Evolutionary conservation across 1,140 invertebrate species (phyloP), one percentile per base, ranked within the genome.

Genomic region (Batillaria attramentaria): DNA sequence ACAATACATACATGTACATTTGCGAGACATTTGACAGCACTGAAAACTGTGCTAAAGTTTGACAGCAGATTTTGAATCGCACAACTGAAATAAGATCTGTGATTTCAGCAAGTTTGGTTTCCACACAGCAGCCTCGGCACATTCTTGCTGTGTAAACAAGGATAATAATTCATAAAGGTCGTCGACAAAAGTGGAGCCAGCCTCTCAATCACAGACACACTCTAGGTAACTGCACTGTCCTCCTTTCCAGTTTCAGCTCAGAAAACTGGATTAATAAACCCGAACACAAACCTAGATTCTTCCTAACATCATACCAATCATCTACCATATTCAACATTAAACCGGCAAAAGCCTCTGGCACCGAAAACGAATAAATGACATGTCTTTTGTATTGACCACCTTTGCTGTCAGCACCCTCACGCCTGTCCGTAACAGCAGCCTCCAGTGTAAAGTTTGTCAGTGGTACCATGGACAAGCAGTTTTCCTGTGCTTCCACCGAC

Each of bases 401-500:
- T 62, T 62, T 3, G 24, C 24, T 31, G 33, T 31, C 33, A 2
- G n/a, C 35, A 6, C 33, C 5, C 8, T 60, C 31, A 28, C 13
- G 4, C 13, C 3, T 35, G 35, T 41, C 24, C 60, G 20, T 8
- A 24, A 42, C 35, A 10, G 6, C 31, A 3, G 20, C 73, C 42
- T 62, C 62, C 54, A 75, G 18, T 13, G 42, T 35, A 42, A 75
- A 75, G 57, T 75, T 75, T 20, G 41, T 28, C 54, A 75, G 37
- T 5, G 73, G 73, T 5, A 75, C 73, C 54, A 62, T 42, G 24
- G 18, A n/a, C 2, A 75, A 57, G 28, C 73, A 65, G 37, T 60
- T 75, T 0, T 65, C 35, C 8, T n/a, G 16, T n/a, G 54, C n/a
- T 8, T 39, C 37, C 2, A 62, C 5, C 10, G 13, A 13, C 73